Evolutionary conservation across 2,113 vertebrate genomes (phyloP).

Genomic region (Oenanthe oenanthe): DNA sequence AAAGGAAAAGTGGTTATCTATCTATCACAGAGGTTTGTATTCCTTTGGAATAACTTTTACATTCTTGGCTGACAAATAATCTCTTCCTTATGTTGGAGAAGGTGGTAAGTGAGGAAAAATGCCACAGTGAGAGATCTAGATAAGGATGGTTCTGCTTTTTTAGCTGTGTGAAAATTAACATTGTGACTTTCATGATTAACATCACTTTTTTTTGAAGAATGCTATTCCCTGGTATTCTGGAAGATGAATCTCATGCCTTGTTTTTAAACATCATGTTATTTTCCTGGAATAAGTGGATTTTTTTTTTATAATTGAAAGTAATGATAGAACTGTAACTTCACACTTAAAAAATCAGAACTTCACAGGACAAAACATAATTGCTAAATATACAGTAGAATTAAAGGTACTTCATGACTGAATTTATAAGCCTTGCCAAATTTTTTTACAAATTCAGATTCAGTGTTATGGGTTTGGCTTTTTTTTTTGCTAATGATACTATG

Average conservation of each 20-base stretch:
- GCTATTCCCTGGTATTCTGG: background rate
- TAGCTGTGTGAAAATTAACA: background rate
- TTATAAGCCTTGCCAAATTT: background rate
- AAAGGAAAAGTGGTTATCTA: background rate
- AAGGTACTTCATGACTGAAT: background rate
- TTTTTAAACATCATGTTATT: background rate
- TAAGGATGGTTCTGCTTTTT: background rate
- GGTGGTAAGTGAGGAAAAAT: background rate
- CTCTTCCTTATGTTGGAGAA: background rate
- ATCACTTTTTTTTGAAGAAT: background rate
- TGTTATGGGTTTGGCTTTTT: background rate
- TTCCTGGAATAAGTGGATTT: background rate
- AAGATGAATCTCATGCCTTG: background rate
- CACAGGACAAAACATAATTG: background rate
- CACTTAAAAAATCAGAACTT: background rate
- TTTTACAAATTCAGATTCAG: background rate
- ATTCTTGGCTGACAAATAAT: background rate
- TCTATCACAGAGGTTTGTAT: background rate
- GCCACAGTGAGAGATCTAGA: background rate
- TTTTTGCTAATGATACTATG: background rate
- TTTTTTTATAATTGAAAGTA: background rate
- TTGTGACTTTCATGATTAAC: background rate
- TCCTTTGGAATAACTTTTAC: background rate
- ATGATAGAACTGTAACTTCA: background rate
- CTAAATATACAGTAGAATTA: background rate